Percentiles rank a stretch among this genome's conserved stretches.
Evolutionary conservation across 2,113 vertebrate species (phyloP).

Genomic region (Phylloscopus trochilus): DNA sequence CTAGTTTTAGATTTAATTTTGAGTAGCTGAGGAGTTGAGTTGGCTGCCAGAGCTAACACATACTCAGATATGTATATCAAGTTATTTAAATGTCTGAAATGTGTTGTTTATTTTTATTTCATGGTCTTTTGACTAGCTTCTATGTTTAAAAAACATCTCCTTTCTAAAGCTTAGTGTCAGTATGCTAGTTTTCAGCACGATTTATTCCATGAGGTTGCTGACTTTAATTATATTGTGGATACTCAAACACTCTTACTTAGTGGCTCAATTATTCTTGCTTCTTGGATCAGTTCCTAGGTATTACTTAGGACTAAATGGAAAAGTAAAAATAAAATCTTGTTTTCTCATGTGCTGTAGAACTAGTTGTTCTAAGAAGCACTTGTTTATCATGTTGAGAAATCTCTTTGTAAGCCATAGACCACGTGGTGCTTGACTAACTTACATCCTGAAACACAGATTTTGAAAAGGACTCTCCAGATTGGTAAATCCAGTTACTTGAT

Average conservation of each 20-base stretch:
- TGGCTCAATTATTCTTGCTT: constrained; percentile 42
- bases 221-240: constrained; percentile 59
- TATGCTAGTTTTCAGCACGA: constrained; percentile 36
- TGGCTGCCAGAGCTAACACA: constrained; percentile 26
- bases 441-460: not conserved
- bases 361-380: constrained; percentile 56
- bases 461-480: not conserved
- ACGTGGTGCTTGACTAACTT: constrained; percentile 7
- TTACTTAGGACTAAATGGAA: constrained; percentile 49
- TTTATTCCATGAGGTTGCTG: constrained; percentile 60
- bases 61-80: not conserved
- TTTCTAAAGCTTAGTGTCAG: constrained; percentile 59
- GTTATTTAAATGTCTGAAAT: constrained; percentile 28
- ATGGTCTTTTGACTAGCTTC: constrained; percentile 27
- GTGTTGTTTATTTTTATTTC: constrained; percentile 46
- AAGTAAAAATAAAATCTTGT: constrained; percentile 59
- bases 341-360: constrained; percentile 64
- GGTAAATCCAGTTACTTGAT: not conserved
- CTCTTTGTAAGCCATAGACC: not conserved
- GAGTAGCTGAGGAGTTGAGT: not conserved
- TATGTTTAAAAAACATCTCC: constrained; percentile 35
- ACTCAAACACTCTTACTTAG: constrained; percentile 25
- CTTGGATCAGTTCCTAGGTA: constrained; percentile 42
- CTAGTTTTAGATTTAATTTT: not conserved
- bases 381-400: constrained; percentile 59